Conservation (phyloP, 2,888 invertebrate species). For the Amblyjoppa fuscipennis region DNA sequence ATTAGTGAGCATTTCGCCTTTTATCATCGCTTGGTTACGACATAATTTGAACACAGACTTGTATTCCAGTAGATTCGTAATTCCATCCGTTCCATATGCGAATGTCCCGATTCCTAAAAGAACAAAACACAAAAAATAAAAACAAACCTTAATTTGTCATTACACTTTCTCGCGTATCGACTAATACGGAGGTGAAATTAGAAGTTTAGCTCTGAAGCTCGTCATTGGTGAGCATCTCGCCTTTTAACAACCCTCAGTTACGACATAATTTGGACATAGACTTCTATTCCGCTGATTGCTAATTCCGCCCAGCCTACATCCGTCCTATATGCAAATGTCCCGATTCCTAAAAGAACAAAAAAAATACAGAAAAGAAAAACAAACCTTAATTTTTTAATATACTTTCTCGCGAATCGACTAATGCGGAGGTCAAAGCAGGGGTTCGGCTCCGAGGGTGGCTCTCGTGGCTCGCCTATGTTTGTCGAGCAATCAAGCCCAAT, state of each 20-base stretch:
- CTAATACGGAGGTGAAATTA: conserved; percentile 35
- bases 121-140: background rate
- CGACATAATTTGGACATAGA: no score
- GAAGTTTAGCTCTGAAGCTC: conserved; percentile 56
- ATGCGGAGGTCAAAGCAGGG: conserved; percentile 36
- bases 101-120: background rate
- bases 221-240: background rate
- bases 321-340: no score
- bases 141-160: background rate
- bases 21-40: no score
- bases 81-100: no score
- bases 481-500: conserved; percentile 85
- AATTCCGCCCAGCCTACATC: no score
- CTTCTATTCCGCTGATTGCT: no score
- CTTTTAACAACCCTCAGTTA: no score
- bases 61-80: no score
- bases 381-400: conserved; percentile 1
- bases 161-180: conserved; percentile 2
- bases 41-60: no score
- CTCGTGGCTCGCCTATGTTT: conserved; percentile 84
- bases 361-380: background rate
- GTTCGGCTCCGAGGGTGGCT: conserved; percentile 66
- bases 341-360: background rate
- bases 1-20: no score
- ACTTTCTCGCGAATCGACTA: conserved; percentile 21